A percentile compares a stretch with the other conserved stretches of the same genome.
phyloP scores from a whole-genome alignment of 1,140 invertebrate genomes.

The Drosophila nebulosa region DNA sequence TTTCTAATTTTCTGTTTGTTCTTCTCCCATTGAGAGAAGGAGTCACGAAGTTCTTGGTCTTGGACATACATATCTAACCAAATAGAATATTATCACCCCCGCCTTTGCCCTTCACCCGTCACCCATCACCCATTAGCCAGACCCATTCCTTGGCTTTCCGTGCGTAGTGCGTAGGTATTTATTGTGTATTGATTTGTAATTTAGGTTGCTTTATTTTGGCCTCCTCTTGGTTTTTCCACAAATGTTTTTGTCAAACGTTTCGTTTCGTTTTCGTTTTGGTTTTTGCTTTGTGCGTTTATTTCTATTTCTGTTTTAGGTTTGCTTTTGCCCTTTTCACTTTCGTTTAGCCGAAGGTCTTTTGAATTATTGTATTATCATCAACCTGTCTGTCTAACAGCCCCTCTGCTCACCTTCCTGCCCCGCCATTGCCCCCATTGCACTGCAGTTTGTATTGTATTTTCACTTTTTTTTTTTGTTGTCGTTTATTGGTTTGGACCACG shows the following conservation, averaged over 20 bases:
- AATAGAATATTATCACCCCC: background rate
- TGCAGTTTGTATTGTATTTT: constrained; percentile 24
- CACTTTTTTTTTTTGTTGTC: constrained; percentile 4
- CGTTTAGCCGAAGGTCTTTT: constrained; percentile 21
- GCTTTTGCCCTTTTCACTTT: constrained; percentile 62
- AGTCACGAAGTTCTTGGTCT: no score
- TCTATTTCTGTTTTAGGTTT: constrained; percentile 33
- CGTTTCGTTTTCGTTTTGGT: background rate
- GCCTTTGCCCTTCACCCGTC: no score
- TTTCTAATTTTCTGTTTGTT: no score
- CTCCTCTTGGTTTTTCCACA: constrained; percentile 27
- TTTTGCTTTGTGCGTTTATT: constrained; percentile 35
- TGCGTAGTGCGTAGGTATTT: constrained; percentile 30
- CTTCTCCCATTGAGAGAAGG: no score
- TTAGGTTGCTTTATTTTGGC: constrained; percentile 38
- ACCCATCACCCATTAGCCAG: no score
- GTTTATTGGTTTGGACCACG: background rate
- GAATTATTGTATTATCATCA: background rate
- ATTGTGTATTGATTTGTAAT: constrained; percentile 64
- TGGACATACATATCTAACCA: no score
- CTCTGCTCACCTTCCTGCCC: no score
- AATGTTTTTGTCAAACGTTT: constrained; percentile 3
- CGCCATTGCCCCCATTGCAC: background rate
- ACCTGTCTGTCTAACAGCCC: background rate
- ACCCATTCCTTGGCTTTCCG: background rate